phyloP scores from a whole-genome alignment of 2,888 invertebrate species.

The Linhomoeus sp. region DNA sequence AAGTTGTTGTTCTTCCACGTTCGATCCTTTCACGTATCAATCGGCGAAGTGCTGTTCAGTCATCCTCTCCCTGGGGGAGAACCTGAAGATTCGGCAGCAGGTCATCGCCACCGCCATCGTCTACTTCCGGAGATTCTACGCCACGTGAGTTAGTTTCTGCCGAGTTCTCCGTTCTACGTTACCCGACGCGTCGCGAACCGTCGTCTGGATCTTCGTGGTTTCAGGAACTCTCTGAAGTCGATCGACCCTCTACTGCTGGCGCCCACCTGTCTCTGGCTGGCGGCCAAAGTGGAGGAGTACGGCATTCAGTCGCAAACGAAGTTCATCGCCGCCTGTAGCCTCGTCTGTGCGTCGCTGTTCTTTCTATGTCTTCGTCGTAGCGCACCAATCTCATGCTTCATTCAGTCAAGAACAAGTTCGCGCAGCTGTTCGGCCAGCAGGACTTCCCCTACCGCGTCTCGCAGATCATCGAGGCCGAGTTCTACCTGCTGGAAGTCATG shows the following conservation, averaged over 20 bases:
- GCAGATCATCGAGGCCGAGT: conserved; percentile 92
- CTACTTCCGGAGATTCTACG: conserved; percentile 92
- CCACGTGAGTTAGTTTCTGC: too few species aligned
- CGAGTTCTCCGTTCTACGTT: too few species aligned
- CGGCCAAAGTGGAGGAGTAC: conserved; percentile 95
- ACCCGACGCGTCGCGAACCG: too few species aligned
- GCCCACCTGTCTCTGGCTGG: conserved; percentile 85
- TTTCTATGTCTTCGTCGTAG: conserved; percentile 40
- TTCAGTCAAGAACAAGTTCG: conserved; percentile 70
- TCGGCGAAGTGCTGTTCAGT: too few species aligned
- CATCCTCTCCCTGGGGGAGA: conserved; percentile 74
- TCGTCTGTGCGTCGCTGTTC: too few species aligned
- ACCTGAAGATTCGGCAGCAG: conserved; percentile 79
- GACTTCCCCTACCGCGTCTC: conserved; percentile 53
- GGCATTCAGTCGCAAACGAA: conserved; percentile 91
- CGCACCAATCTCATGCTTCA: conserved; percentile 13
- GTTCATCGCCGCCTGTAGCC: conserved; percentile 76
- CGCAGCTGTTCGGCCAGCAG: conserved; percentile 53
- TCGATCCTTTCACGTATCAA: too few species aligned
- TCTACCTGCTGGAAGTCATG: conserved; percentile 86
- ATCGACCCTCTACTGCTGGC: conserved; percentile 88
- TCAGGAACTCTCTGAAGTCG: conserved; percentile 74
- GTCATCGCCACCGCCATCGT: conserved; percentile 98
- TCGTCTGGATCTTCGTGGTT: conserved; percentile 9
- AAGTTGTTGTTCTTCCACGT: too few species aligned